Conservation (phyloP, 64 coral and sea anemone species). For the Catalaphyllia jardinei region DNA sequence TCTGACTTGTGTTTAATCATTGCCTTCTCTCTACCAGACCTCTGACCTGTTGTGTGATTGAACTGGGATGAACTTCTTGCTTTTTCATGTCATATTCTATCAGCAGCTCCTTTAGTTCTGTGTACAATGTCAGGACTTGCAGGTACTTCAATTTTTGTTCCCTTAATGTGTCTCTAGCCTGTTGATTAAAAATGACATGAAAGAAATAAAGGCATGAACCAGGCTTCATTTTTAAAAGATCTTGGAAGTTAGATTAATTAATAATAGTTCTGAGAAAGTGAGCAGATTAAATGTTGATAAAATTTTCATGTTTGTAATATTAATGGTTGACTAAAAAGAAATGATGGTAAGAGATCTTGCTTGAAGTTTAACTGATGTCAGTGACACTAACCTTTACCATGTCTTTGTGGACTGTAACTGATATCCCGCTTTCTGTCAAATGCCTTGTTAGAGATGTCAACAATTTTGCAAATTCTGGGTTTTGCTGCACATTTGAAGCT, state of each 20-base stretch:
- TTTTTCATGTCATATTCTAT: conserved; percentile 81
- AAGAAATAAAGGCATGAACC: no score
- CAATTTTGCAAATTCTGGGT: conserved; percentile 93
- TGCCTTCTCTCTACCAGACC: neutral
- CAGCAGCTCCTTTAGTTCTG: conserved; percentile 83
- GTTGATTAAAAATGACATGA: neutral
- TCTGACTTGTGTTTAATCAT: no score
- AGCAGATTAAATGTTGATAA: no score
- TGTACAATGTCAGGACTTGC: conserved; percentile 56
- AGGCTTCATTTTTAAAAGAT: no score
- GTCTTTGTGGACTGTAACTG: conserved; percentile 55
- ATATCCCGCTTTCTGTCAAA: conserved; percentile 72
- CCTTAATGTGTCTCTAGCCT: conserved; percentile 69
- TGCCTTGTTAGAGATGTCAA: conserved; percentile 65
- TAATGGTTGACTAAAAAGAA: neutral
- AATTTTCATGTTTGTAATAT: neutral
- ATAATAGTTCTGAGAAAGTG: no score
- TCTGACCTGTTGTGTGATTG: conserved; percentile 54
- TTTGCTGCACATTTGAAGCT: conserved; percentile 70
- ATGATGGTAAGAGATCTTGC: no score
- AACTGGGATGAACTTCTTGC: conserved; percentile 43
- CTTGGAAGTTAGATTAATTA: no score
- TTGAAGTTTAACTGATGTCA: no score
- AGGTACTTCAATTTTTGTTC: conserved; percentile 76
- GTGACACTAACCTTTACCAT: conserved; percentile 52